Percentiles rank a stretch among this genome's conserved stretches.
Conservation (phyloP, 1,140 invertebrate species). For the Rhopalosiphum padi region DNA sequence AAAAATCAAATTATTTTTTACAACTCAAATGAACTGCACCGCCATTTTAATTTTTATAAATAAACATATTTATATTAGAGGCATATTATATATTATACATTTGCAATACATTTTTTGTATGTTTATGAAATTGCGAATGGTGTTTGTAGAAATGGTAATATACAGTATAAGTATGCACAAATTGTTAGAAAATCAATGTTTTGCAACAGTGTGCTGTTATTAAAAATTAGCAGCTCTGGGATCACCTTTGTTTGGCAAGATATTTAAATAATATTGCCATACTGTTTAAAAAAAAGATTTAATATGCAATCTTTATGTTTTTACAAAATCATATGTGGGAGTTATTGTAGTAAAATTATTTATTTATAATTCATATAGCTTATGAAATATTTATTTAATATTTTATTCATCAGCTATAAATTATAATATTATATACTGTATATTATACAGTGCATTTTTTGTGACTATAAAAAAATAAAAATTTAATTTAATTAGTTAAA, state of each 20-base stretch:
- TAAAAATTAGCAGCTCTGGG: background rate
- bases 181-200: background rate
- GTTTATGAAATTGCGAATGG: background rate
- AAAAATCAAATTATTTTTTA: background rate
- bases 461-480: background rate
- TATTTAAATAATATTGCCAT: background rate
- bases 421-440: too few species aligned
- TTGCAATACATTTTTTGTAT: background rate
- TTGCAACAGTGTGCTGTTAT: background rate
- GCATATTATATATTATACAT: background rate
- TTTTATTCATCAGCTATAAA: background rate
- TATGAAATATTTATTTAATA: constrained; percentile 4
- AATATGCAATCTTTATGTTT: background rate
- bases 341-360: background rate
- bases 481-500: background rate
- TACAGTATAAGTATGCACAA: background rate
- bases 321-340: background rate
- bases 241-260: background rate
- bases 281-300: too few species aligned
- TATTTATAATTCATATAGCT: background rate
- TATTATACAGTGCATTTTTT: background rate
- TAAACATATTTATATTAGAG: background rate
- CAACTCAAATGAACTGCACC: background rate
- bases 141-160: background rate
- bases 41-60: background rate